Evolutionary conservation across 1,140 invertebrate genomes (phyloP).

Genomic region (Brachionus manjavacas): DNA sequence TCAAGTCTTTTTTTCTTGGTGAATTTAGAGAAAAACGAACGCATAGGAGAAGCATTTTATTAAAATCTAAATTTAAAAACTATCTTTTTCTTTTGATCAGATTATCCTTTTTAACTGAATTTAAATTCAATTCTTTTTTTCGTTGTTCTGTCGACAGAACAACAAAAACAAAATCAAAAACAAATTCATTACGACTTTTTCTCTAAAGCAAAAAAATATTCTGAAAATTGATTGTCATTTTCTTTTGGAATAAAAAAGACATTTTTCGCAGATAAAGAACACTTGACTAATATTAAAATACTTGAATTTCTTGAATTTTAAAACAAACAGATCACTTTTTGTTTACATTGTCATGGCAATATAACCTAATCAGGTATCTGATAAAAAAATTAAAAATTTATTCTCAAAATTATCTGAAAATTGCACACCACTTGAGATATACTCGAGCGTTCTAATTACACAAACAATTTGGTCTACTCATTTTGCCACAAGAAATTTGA

Average conservation of each 20-base stretch:
- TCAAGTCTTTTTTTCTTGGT: neutral
- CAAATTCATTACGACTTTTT: too few species aligned
- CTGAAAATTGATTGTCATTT: neutral
- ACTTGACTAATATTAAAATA: neutral
- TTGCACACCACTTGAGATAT: neutral
- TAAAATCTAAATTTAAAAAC: neutral
- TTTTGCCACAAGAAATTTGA: neutral
- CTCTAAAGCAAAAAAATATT: too few species aligned
- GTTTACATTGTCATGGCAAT: constrained; percentile 32
- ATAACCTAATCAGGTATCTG: neutral
- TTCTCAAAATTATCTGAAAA: constrained; percentile 22
- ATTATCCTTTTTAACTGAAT: neutral
- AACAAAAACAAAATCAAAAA: too few species aligned
- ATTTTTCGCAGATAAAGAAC: neutral
- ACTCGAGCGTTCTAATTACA: neutral
- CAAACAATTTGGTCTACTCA: neutral
- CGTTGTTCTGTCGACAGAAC: too few species aligned
- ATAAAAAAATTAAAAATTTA: neutral
- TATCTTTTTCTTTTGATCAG: neutral
- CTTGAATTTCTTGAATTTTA: neutral
- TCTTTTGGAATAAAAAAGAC: neutral
- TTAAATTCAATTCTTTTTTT: neutral
- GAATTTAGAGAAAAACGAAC: neutral
- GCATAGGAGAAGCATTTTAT: neutral
- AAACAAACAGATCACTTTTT: constrained; percentile 6